These are phyloP conservation scores for Tenthredo amoena DNA, from an alignment of 2,888 invertebrate genomes.

Conservation along the genomic window DNA sequence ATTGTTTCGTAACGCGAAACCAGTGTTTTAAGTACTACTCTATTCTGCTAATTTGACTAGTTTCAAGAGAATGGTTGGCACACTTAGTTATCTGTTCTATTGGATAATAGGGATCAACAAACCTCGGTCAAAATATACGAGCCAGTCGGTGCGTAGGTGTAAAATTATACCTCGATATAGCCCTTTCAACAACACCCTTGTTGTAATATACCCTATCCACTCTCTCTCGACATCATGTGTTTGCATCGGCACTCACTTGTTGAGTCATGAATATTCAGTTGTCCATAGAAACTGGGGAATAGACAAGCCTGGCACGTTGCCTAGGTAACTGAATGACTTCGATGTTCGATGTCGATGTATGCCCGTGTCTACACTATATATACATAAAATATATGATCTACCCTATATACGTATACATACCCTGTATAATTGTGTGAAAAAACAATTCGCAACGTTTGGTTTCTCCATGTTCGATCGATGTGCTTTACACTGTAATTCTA, in stretches of 20 bases:
- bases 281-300: not conserved
- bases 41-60: not conserved
- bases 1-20: not conserved
- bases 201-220: not conserved
- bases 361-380: not conserved
- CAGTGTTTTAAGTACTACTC: not conserved
- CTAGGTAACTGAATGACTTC: conserved; percentile 20
- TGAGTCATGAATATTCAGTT: conserved; percentile 50
- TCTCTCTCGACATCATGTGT: conserved; percentile 34
- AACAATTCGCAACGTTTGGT: not conserved
- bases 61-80: not conserved
- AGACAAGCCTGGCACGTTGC: conserved; percentile 34
- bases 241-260: conserved; percentile 47
- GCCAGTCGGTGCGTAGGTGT: not conserved
- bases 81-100: conserved; percentile 3
- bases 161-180: conserved; percentile 30
- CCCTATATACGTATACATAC: not conserved
- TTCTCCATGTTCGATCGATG: not conserved
- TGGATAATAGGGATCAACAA: conserved; percentile 18
- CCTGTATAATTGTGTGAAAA: not conserved
- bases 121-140: conserved; percentile 1
- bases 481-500: not conserved
- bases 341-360: not conserved
- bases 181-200: conserved; percentile 30
- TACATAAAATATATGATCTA: not conserved